phyloP scores from a whole-genome alignment of 1,140 invertebrate genomes.

The Aphaenogaster ashmeadi region DNA sequence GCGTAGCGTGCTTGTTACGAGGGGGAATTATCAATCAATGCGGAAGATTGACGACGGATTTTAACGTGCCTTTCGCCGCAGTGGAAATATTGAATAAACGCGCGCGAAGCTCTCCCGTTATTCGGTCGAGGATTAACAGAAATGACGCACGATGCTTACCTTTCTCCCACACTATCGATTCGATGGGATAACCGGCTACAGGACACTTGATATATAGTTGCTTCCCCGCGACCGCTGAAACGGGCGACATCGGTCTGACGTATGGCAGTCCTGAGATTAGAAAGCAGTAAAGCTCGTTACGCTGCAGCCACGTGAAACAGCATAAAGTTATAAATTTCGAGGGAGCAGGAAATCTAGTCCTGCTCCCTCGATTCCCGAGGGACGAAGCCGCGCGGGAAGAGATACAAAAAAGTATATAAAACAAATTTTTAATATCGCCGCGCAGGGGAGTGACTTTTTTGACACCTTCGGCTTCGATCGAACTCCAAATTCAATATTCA shows the following conservation, averaged over 20 bases:
- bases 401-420: neutral
- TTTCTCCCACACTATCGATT: slow-evolving; percentile 90
- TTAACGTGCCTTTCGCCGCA: slow-evolving; percentile 10
- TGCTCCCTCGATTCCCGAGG: neutral
- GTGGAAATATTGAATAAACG: slow-evolving; percentile 44
- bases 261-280: slow-evolving; percentile 89
- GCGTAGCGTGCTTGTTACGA: neutral
- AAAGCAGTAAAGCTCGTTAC: slow-evolving; percentile 57
- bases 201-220: slow-evolving; percentile 90
- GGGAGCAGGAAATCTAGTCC: slow-evolving; percentile 15
- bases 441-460: neutral
- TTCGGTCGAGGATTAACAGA: slow-evolving; percentile 53
- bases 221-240: slow-evolving; percentile 91
- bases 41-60: neutral
- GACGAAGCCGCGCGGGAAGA: neutral
- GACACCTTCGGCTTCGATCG: neutral
- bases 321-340: slow-evolving; percentile 43
- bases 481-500: neutral
- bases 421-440: slow-evolving; percentile 19
- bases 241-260: slow-evolving; percentile 90
- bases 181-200: slow-evolving; percentile 91
- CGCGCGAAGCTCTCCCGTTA: neutral
- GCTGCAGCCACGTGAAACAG: slow-evolving; percentile 26
- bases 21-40: slow-evolving; percentile 26
- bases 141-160: slow-evolving; percentile 85